Evolutionary conservation across 1,140 invertebrate genomes (phyloP).

Genomic region (Eulimnadia texana): DNA sequence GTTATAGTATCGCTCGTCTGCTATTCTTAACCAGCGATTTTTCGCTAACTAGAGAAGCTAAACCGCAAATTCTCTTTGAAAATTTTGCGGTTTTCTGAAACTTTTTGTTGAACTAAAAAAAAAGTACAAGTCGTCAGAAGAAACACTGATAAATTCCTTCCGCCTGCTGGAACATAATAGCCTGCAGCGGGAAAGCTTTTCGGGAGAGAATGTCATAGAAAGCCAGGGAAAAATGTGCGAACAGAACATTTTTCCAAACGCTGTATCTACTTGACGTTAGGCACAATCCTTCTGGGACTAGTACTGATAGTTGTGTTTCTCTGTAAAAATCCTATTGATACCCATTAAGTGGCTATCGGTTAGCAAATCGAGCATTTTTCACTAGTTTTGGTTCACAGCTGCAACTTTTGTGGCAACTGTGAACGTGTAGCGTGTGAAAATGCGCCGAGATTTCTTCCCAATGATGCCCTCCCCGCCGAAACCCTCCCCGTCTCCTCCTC

Average conservation of each 20-base stretch:
- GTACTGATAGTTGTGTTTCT: neutral
- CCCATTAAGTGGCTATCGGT: neutral
- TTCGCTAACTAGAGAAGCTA: too few relatives aligned
- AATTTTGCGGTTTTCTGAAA: too few relatives aligned
- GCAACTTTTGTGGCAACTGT: neutral
- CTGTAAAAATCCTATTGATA: neutral
- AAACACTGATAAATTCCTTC: too few relatives aligned
- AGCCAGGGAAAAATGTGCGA: too few relatives aligned
- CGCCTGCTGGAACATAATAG: too few relatives aligned
- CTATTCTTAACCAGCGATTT: too few relatives aligned
- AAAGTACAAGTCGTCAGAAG: neutral
- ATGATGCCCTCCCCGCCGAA: neutral
- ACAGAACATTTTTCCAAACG: neutral
- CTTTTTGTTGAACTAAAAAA: too few relatives aligned
- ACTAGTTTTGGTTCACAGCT: neutral
- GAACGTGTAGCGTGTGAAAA: neutral
- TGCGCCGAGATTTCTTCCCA: neutral
- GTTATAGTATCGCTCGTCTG: neutral
- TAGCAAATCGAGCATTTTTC: neutral
- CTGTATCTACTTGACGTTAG: too few relatives aligned
- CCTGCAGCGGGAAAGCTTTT: neutral
- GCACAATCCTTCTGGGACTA: too few relatives aligned
- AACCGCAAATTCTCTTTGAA: too few relatives aligned
- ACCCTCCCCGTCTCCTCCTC: neutral
- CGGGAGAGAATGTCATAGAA: neutral